Base-by-base conservation (phyloP, 2,888 invertebrate species). In the Antheraea yamamai region DNA sequence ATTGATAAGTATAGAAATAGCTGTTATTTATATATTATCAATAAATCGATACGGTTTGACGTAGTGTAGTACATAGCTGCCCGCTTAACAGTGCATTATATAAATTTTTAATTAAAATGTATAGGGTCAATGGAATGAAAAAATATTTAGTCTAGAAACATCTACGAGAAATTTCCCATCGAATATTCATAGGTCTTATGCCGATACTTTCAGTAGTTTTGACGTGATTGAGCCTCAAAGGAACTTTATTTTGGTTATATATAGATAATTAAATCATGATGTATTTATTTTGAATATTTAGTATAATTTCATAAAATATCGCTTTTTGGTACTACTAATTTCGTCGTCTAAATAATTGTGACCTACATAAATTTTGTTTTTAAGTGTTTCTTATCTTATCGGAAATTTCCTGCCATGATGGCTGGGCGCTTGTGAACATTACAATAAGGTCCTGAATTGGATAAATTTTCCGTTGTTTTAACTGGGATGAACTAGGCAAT, bases 371-470 rank as follows among this genome's bases (percentile, higher is more conserved):
- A 70, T n/a, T 39, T 39, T 2, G 18, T 70, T 39, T 39, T 39
- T 70, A 39, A 2, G 39, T 70, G 68, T 14, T 39, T n/a, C 68
- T 70, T 70, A 70, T 70, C 70, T 70, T n/a, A 39, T 70, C 39
- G 35, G 12, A 70, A 70, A 39, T 70, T 39, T 70, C n/a, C 39
- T n/a, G 70, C 8, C 39, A 10, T 4, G 20, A n/a, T 8, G 12
- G 39, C 7, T 70, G 35, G 14, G 70, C 39, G n/a, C 39, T 70
- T 39, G 23, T 39, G n/a, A 14, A 39, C 23, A n/a, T 70, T 39
- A 12, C 12, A 70, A 70, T 70, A 70, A 10, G 70, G 70, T 70
- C 20, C 70, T 39, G 3, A 70, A n/a, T 70, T 39, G 6, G 10
- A 70, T 70, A 12, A 39, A 39, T 39, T 39, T 39, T 35, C 10